Evolutionary conservation across 2,888 invertebrate species (phyloP), one percentile per base, ranked within the genome.

Genomic region (Cataglyphis albicans): DNA sequence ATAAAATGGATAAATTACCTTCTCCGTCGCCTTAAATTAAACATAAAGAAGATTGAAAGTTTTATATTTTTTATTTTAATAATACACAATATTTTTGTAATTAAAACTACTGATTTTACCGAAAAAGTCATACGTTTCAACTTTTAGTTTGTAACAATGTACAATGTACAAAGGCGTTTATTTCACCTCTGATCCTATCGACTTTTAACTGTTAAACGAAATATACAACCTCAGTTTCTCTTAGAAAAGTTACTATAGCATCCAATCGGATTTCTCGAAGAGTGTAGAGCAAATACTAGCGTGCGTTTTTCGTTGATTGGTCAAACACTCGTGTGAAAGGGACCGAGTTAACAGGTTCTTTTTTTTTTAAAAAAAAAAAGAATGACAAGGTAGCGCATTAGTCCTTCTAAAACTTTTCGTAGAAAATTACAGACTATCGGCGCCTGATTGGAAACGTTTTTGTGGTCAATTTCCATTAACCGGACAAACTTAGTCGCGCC

Each of bases 391-490:
- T 67, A 68, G 29, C 35, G 70, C 74, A 32, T 78, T 76, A 59
- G 63, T 32, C n/a, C 38, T 18, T 48, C 25, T 29, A 63, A 29
- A 78, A 78, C 63, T 38, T 64, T 78, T 44, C 85, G 82, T 81
- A 88, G 89, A 90, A 92, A 92, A 92, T 92, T 91, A 90, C 90
- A 88, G 86, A 90, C 91, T 92, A 90, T 90, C 87, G 90, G 83
- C 87, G 85, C 87, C 90, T 90, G 90, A 92, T 91, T 89, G 90
- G 88, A 91, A 92, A 89, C 89, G 88, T 89, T 90, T 88, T 87
- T 57, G 44, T 85, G 84, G 81, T 48, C 80, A 55, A 80, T 72
- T 80, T 61, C 78, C 78, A 80, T 80, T 73, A 73, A 80, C 78
- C 48, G 78, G 59, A 32, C 59, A 80, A 80, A 72, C 78, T 73